Evolutionary conservation across 53 echinoderm and acorn worm genomes (phyloP).

Genomic region (Paracentrotus lividus): DNA sequence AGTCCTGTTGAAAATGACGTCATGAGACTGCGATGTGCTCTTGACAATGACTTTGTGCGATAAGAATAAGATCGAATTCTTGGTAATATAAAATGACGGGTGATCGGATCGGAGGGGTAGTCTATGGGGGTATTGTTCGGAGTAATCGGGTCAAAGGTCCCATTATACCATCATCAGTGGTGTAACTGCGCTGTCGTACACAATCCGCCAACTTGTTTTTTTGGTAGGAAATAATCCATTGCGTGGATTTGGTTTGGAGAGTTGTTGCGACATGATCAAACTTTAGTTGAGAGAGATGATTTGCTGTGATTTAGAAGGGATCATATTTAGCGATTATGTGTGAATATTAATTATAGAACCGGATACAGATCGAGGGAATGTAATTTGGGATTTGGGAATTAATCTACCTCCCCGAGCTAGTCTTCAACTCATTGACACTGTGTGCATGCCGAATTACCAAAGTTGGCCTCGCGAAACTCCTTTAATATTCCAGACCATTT

Average conservation of each 20-base stretch:
- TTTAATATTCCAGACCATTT: neutral
- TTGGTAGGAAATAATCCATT: neutral
- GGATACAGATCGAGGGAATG: neutral
- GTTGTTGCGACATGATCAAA: neutral
- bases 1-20: too few relatives aligned
- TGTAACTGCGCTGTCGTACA: neutral
- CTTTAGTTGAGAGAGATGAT: neutral
- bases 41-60: conserved; percentile 3
- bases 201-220: neutral
- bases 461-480: neutral
- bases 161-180: conserved; percentile 1
- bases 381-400: neutral
- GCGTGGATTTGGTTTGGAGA: neutral
- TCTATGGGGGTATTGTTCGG: conserved; percentile 32
- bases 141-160: conserved; percentile 41
- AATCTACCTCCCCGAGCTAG: neutral
- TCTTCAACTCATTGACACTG: neutral
- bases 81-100: neutral
- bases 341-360: neutral
- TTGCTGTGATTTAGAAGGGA: neutral
- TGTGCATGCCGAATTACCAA: neutral
- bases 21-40: neutral
- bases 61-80: conserved; percentile 2
- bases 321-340: neutral
- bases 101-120: conserved; percentile 41